Percentiles rank a stretch among this genome's conserved stretches.
These are phyloP conservation scores for Brachyopa scutellaris DNA, from an alignment of 2,888 invertebrate genomes.

Conservation along the genomic window DNA sequence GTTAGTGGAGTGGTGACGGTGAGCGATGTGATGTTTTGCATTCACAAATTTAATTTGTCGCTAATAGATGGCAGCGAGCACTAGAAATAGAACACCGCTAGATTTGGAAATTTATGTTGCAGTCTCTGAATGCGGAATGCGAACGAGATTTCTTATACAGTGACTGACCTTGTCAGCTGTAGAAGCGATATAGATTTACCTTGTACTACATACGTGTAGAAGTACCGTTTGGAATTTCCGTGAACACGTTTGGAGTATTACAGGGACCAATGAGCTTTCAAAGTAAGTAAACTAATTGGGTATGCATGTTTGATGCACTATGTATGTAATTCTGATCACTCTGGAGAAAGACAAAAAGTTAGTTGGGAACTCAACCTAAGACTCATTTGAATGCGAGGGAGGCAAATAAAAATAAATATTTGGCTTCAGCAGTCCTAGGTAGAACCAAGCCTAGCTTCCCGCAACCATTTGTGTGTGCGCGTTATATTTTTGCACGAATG, in stretches of 20 bases:
- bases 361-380: no score
- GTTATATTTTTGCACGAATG: no score
- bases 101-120: slow-evolving; percentile 58
- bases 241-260: neutral
- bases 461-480: no score
- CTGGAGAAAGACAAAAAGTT: no score
- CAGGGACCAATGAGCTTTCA: neutral
- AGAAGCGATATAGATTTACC: slow-evolving; percentile 8
- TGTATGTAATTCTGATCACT: neutral
- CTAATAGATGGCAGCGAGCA: slow-evolving; percentile 1
- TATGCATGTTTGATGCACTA: neutral
- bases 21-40: slow-evolving; percentile 28
- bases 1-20: slow-evolving; percentile 5
- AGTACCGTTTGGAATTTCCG: slow-evolving; percentile 22
- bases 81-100: slow-evolving; percentile 54
- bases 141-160: slow-evolving; percentile 25
- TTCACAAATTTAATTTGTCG: slow-evolving; percentile 37
- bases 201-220: no score
- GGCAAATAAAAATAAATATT: no score
- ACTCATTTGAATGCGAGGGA: no score
- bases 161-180: slow-evolving; percentile 39
- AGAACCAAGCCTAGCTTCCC: no score
- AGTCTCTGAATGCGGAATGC: slow-evolving; percentile 36
- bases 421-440: no score
- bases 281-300: neutral